Percentiles rank a stretch among this genome's conserved stretches.
phyloP scores from a whole-genome alignment of 2,113 vertebrate species.

The Oryzias woworae region DNA sequence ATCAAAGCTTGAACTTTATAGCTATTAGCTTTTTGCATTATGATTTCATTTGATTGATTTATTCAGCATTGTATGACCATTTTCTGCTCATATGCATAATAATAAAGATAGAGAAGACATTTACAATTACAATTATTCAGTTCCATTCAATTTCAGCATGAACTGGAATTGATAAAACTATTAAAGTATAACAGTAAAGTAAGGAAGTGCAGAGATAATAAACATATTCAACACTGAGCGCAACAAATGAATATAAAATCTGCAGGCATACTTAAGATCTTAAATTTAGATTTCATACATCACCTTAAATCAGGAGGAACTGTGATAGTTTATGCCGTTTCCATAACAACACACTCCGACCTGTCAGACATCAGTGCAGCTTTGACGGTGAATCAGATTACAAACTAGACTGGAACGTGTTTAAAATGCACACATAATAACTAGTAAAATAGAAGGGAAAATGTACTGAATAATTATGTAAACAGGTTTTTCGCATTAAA shows the following conservation, averaged over 20 bases:
- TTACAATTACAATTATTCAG: neutral
- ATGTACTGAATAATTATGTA: neutral
- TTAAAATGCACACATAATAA: neutral
- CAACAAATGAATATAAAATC: neutral
- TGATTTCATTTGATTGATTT: too few relatives aligned
- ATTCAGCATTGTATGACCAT: too few relatives aligned
- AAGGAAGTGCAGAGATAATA: neutral
- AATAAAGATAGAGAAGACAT: too few relatives aligned
- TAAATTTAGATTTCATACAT: neutral
- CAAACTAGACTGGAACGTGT: conserved; percentile 3
- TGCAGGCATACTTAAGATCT: neutral
- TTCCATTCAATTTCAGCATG: too few relatives aligned
- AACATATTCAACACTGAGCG: too few relatives aligned
- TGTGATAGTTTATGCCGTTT: conserved; percentile 33
- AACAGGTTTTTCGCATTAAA: neutral
- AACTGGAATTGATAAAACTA: too few relatives aligned
- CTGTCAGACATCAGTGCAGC: conserved; percentile 9
- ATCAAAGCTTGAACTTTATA: too few relatives aligned
- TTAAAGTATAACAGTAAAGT: neutral
- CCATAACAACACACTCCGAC: conserved; percentile 34
- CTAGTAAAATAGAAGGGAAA: neutral
- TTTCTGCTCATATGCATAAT: too few relatives aligned
- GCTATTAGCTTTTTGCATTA: too few relatives aligned
- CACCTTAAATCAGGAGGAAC: conserved; percentile 1
- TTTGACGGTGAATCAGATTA: conserved; percentile 2